Conservation (phyloP, 2,888 invertebrate genomes). For the Crocallis elinguaria region DNA sequence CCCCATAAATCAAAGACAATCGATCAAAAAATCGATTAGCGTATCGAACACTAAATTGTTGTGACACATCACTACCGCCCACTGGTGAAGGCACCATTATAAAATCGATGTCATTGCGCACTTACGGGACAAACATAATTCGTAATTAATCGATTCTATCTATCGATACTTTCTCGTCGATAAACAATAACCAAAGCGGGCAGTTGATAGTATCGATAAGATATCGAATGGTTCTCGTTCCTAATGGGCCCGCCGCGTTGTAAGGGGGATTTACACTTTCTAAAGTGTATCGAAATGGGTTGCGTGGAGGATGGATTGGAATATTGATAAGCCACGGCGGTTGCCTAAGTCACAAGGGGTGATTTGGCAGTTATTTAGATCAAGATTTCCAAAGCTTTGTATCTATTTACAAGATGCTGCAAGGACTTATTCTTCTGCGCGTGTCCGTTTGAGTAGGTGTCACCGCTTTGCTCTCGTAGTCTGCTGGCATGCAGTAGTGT, state of each 20-base stretch:
- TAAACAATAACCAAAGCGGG: conserved; percentile 79
- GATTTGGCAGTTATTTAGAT: not conserved
- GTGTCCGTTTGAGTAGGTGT: no score
- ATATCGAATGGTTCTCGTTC: conserved; percentile 74
- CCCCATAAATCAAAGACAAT: conserved; percentile 24
- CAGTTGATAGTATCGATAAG: conserved; percentile 78
- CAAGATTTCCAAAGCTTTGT: not conserved
- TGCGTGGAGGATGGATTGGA: conserved; percentile 71
- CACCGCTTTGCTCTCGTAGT: no score
- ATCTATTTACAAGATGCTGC: no score
- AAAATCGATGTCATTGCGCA: conserved; percentile 69
- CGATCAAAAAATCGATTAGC: conserved; percentile 39
- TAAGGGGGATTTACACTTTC: conserved; percentile 81
- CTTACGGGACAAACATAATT: conserved; percentile 68
- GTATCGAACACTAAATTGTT: conserved; percentile 40
- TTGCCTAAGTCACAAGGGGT: conserved; percentile 13
- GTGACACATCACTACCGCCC: conserved; percentile 42
- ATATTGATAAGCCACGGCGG: conserved; percentile 64
- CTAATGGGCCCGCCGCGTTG: conserved; percentile 77
- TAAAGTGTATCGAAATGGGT: conserved; percentile 73
- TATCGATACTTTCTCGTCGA: conserved; percentile 72
- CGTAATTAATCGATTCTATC: conserved; percentile 76
- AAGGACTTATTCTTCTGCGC: no score
- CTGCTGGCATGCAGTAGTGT: no score
- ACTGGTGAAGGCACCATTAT: conserved; percentile 38